Evolutionary conservation across 1,140 invertebrate species (phyloP), one percentile per base, ranked within the genome.

Genomic region (Nilaparvata lugens): DNA sequence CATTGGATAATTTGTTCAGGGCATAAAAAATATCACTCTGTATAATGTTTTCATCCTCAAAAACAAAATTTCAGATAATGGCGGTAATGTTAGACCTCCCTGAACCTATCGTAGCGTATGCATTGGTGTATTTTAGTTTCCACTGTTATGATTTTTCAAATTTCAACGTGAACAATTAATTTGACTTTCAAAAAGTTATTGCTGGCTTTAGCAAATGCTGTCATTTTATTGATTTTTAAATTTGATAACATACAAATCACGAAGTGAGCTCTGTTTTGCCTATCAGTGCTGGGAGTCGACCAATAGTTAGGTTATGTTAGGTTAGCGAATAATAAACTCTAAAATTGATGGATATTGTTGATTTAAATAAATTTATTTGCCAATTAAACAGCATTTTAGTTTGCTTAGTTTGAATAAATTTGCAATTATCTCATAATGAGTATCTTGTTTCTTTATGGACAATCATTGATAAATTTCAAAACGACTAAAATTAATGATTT

Each of bases 1-100:
- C n/a, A 2, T 45, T 21, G 21, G 23, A 9, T 6, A 42, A 42
- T 2, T 2, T 24, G 25, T 4, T 52, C 56, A 31, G n/a, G 14
- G 31, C 53, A 28, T 40, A 18, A 40, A 19, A 25, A n/a, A n/a
- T 52, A 42, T 28, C 16, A 9, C 7, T 19, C 25, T 14, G 18
- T 57, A 7, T 45, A 1, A 40, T 6, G 24, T 56, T 54, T 28
- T 48, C 48, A n/a, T 1, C 13, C 16, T 63, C 31, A 52, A 24
- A 53, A 28, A 42, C 28, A 19, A 52, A 23, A 53, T 25, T 45
- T 60, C 25, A 45, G 55, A 21, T 55, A 62, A 62, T 52, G 60
- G 48, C 40, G 51, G 35, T 42, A 43, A 60, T 60, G 45, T 52
- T 38, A 54, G 28, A 53, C 21, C 42, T 31, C 21, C 21, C 25